Conservation (phyloP, 2,888 invertebrate species). For the Carpatolechia fugitivella region DNA sequence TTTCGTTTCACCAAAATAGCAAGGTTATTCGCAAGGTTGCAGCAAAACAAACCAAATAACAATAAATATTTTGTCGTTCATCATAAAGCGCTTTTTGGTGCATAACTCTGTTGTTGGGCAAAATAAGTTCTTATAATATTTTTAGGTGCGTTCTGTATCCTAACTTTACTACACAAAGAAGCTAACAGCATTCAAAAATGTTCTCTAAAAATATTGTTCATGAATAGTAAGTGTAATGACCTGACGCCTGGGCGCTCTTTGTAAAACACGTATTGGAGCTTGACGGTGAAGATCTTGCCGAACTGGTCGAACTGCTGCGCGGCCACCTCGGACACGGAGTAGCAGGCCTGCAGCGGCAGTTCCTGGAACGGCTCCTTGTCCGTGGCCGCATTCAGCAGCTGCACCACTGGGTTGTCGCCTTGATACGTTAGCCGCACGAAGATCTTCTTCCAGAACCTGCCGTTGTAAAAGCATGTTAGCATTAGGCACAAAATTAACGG, state of each 20-base stretch:
- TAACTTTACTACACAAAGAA: too few relatives aligned
- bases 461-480: not conserved
- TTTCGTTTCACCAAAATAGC: not conserved
- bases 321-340: slow-evolving; percentile 95
- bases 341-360: slow-evolving; percentile 94
- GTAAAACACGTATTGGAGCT: slow-evolving; percentile 98
- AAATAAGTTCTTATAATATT: too few relatives aligned
- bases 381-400: slow-evolving; percentile 88
- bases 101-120: too few relatives aligned
- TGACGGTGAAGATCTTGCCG: slow-evolving; percentile 99
- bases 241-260: slow-evolving; percentile 97
- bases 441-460: slow-evolving; percentile 97
- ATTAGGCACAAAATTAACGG: not conserved
- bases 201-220: too few relatives aligned
- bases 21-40: not conserved
- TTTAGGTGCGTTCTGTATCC: too few relatives aligned
- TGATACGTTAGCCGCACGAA: slow-evolving; percentile 89
- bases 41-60: not conserved
- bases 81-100: too few relatives aligned
- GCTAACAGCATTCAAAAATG: too few relatives aligned
- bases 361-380: slow-evolving; percentile 98
- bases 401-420: slow-evolving; percentile 91
- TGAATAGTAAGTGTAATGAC: slow-evolving; percentile 31
- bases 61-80: too few relatives aligned
- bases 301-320: slow-evolving; percentile 99